These are phyloP conservation scores for Rhea americana DNA, from an alignment of 2,113 vertebrate genomes.

Conservation along the genomic window DNA sequence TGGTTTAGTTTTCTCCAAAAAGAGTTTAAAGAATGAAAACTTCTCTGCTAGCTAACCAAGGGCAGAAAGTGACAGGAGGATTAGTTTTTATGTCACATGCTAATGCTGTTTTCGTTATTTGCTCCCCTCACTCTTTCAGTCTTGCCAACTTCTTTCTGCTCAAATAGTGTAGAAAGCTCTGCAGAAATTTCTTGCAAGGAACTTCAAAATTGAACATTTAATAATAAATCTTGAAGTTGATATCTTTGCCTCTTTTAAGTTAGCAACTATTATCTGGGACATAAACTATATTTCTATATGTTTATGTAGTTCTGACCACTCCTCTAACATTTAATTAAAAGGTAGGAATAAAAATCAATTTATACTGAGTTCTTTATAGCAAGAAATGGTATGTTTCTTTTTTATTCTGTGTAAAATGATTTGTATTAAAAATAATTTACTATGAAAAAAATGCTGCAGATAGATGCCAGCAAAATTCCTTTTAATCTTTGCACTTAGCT, in stretches of 20 bases:
- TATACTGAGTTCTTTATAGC: not conserved
- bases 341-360: not conserved
- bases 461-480: not conserved
- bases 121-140: not conserved
- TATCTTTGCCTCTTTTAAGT: not conserved
- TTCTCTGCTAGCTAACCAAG: not conserved
- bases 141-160: not conserved
- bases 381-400: not conserved
- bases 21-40: not conserved
- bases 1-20: not conserved
- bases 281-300: not conserved
- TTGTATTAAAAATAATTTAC: conserved; percentile 3
- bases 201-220: not conserved
- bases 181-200: not conserved
- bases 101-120: not conserved
- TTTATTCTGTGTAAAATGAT: not conserved
- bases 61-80: not conserved
- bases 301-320: not conserved
- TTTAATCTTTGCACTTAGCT: not conserved
- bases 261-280: not conserved
- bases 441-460: not conserved
- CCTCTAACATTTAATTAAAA: conserved; percentile 9
- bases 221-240: not conserved
- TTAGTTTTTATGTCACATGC: not conserved
- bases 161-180: not conserved